Base-by-base conservation (phyloP, 2,888 invertebrate species). In the Gandaritis pyraliata region DNA sequence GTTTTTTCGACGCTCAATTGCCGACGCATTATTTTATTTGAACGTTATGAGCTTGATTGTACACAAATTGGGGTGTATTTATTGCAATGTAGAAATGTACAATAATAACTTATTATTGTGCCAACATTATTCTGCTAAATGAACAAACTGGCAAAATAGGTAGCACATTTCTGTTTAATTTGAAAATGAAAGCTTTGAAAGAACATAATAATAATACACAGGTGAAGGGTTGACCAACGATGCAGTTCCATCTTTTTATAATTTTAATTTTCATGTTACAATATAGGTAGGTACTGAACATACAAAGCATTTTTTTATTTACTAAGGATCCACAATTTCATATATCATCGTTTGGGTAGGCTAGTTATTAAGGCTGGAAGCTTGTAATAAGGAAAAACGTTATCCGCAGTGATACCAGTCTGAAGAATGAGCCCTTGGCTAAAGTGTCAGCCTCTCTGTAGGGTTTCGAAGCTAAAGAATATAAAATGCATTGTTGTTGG, bases 301-400 rank as follows among this genome's bases (percentile, higher is more conserved):
- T 23, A 23, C 3, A 8, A 33, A 33, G 10, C 10, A 10, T 33
- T 0, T 10, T n/a, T 33, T 33, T 11, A 33, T 33, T 33, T 33
- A 1, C 10, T 33, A 33, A 33, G 8, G 6, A 7, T 33, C 33
- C 33, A 33, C 33, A 8, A 33, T 33, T 33, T 33, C 33, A 33
- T 33, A 33, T 8, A 33, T 33, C 76, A 75, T 76, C 77, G 75
- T 82, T 85, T 78, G 77, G 77, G 83, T 82, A 83, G 74, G 70
- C 72, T 64, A 68, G 76, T 77, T 83, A 81, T 82, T 78, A 79
- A 72, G 72, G 72, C 69, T 70, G 69, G 75, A 69, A 72, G 72
- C 66, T 70, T 72, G 75, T 87, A 84, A 87, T 84, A 84, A 87
- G 83, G 83, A 86, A 85, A 86, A 87, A 84, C 77, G 81, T 73